Evolutionary conservation across 1,140 invertebrate species (phyloP), one percentile per base, ranked within the genome.

Genomic region (Rhizoglyphus robini): DNA sequence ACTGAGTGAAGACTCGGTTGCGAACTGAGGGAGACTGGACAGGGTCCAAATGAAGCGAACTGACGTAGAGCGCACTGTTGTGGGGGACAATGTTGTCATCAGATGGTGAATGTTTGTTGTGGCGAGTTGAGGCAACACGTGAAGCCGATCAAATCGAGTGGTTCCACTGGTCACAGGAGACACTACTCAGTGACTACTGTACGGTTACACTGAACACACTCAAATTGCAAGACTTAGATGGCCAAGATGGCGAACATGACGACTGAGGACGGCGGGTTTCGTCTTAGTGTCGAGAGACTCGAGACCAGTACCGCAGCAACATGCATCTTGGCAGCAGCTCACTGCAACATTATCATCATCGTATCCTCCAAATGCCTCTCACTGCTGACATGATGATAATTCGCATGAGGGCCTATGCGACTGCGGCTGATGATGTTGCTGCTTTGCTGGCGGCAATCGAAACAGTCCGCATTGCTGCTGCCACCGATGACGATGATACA

Each of bases 351-450:
- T 27, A 54, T 32, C 51, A 54, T 32, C 31, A 32, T 54, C 51
- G 15, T 54, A 25, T 54, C 51, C 51, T 54, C 51, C 51, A 54
- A 54, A 54, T 54, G 51, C 51, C 51, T 54, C 51, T 11, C 51
- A 8, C 51, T 5, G 23, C 51, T 54, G 51, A 54, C 51, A 54
- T 32, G 51, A 54, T 54, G 51, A 54, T 54, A 54, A 54, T 54
- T 25, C 23, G 8, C 23, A 25, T 25, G 36, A 41, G 36, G 36
- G 36, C 36, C 36, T 11, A 41, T 41, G 36, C 36, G 8, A 11
- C 8, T 41, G 41, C 15, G 51, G 8, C 23, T 54, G 51, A 20
- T 11, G 51, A 25, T 41, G 36, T 18, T 41, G 36, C 18, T 41
- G 36, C 36, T 18, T 18, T 41, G 36, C 36, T 41, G 36, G 36